Evolutionary conservation across 2,113 vertebrate species (phyloP), one percentile per base, ranked within the genome.

Genomic region (Myotis brandtii): DNA sequence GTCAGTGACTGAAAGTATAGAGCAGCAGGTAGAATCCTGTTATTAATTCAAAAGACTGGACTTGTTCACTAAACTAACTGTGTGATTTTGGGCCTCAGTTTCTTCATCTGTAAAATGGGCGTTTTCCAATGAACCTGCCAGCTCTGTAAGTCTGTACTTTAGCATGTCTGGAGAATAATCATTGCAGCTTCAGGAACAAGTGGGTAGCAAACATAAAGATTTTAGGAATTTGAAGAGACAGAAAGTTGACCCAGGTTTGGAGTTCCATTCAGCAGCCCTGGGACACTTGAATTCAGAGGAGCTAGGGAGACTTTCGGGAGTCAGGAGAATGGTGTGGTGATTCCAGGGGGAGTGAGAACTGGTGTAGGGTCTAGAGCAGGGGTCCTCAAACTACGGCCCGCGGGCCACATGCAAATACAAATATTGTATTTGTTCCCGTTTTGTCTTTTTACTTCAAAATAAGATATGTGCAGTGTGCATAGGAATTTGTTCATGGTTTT

Each of bases 211-310:
- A 50, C 27, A 20, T 48, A 0, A 27, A 14, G 18, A 34, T 54
- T 40, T 59, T 59, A 67, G 69, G 69, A 79, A 67, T 79, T 82
- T 64, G 52, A 77, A 86, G 54, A 94, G 32, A 48, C 27, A 50
- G 56, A 43, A 80, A 54, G 40, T 48, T 70, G 62, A 32, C 4
- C 25, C 9, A 48, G 18, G 23, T 37, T 69, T 72, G 54, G 48
- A 32, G 9, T 73, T 84, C 82, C 81, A 72, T 27, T 82, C 11
- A n/a, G 46, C 50, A 89, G 23, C 30, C n/a, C 4, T 6, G 30
- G n/a, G 59, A 66, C 27, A 30, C 50, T 62, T 21, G 56, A 48
- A 91, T 62, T 50, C 30, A 32, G 66, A 59, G 7, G 21, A 79
- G 21, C 52, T 62, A 7, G 56, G 23, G 80, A 86, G 37, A 76